Evolutionary conservation across 2,888 invertebrate genomes (phyloP), one percentile per base, ranked within the genome.

Genomic region (Erannis defoliaria): DNA sequence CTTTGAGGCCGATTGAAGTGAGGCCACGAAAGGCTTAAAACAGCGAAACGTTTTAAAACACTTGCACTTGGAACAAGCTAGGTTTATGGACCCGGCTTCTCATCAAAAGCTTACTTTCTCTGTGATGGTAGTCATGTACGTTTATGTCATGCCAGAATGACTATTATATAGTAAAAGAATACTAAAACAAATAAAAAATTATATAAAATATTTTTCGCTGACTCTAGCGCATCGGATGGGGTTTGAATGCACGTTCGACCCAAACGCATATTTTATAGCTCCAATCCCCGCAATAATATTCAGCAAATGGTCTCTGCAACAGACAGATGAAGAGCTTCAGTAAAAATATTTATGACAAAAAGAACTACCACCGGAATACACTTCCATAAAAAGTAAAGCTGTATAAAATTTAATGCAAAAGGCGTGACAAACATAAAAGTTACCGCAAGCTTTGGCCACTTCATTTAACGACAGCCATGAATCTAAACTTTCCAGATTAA

Each of bases 391-490:
- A 62, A 62, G 55, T 48, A 35, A 48, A 54, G 37, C 45, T 33
- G 31, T 61, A 62, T 56, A 53, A 62, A 62, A 62, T 48, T 62
- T 53, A 53, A 62, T 54, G 62, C 53, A 42, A 53, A 62, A 62
- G 53, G 56, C 62, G 62, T 62, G 53, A 62, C 62, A 35, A 62
- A 48, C 62, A 56, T 62, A 62, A 57, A 62, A 62, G 62, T 62
- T 35, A 48, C 62, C 62, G 31, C 55, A 45, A 55, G 74, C 74
- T 72, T 73, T 64, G 72, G 74, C 70, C 76, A 76, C 79, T 82
- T 79, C 75, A 82, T 82, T 83, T 82, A 81, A 76, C 70, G 69
- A 58, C 58, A 49, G 56, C 48, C 58, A 51, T 66, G 59, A 68
- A 60, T 62, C 54, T 62, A 60, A 66, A 63, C 64, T 63, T 58